These are phyloP conservation scores for Lasioglossum malachurum DNA, from an alignment of 2,888 invertebrate species.

Conservation along the genomic window DNA sequence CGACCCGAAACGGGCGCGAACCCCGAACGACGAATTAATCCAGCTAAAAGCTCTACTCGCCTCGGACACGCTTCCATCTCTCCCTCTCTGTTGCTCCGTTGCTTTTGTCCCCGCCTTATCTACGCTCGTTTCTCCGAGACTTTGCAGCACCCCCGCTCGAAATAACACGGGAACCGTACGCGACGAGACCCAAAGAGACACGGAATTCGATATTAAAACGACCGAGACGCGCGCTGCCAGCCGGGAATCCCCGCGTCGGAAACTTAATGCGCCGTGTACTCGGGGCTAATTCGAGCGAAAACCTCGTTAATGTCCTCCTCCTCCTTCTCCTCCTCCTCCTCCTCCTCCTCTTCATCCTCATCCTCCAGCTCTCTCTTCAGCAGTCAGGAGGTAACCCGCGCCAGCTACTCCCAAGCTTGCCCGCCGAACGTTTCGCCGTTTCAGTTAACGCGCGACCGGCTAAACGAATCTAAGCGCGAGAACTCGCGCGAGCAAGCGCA, in stretches of 20 bases:
- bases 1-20: conserved; percentile 38
- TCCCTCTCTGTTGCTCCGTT: neutral
- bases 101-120: conserved; percentile 8
- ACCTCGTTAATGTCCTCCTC: conserved; percentile 76
- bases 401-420: conserved; percentile 18
- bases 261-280: conserved; percentile 77
- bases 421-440: conserved; percentile 42
- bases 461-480: conserved; percentile 53
- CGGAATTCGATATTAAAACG: conserved; percentile 76
- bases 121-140: conserved; percentile 18
- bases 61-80: conserved; percentile 16
- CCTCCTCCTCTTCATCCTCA: too few relatives aligned
- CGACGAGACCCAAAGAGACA: conserved; percentile 66
- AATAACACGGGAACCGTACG: conserved; percentile 36
- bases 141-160: conserved; percentile 34
- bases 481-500: conserved; percentile 7
- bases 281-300: conserved; percentile 78
- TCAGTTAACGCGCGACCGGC: conserved; percentile 31
- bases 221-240: conserved; percentile 47
- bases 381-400: conserved; percentile 25
- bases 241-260: conserved; percentile 63
- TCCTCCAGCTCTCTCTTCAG: neutral
- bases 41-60: conserved; percentile 78
- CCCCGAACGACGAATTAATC: conserved; percentile 74
- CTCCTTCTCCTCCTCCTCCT: conserved; percentile 1